These are phyloP conservation scores for Aphelenchoides avenae DNA, from an alignment of 1,140 invertebrate species.

Conservation along the genomic window DNA sequence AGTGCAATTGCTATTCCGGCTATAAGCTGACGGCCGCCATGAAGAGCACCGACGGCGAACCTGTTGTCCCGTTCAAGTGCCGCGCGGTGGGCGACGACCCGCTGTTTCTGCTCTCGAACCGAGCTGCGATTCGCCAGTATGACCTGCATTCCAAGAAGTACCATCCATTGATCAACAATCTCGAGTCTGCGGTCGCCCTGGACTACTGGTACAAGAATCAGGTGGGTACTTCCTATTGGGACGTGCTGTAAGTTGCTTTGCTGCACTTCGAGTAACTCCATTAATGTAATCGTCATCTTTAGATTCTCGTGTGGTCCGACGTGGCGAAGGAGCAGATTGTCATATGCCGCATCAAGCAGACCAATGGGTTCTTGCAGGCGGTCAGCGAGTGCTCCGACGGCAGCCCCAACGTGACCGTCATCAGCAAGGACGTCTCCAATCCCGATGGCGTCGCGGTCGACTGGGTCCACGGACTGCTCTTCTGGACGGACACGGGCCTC, in stretches of 20 bases:
- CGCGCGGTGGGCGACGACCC: conserved; percentile 54
- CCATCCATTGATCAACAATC: conserved; percentile 45
- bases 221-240: conserved; percentile 8
- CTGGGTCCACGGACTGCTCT: conserved; percentile 92
- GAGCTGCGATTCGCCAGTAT: conserved; percentile 51
- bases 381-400: conserved; percentile 30
- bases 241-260: too few species aligned
- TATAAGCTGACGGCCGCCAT: conserved; percentile 75
- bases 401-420: conserved; percentile 71
- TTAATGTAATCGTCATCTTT: conserved; percentile 52
- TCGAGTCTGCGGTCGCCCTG: conserved; percentile 58
- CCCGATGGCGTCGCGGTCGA: conserved; percentile 90
- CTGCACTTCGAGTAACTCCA: too few species aligned
- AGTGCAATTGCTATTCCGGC: conserved; percentile 80
- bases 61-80: conserved; percentile 36
- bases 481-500: conserved; percentile 88
- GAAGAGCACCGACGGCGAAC: conserved; percentile 2
- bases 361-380: too few species aligned
- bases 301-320: conserved; percentile 92
- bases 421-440: conserved; percentile 75
- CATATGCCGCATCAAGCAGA: conserved; percentile 60
- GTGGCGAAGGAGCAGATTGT: conserved; percentile 80
- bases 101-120: conserved; percentile 53
- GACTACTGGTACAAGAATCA: conserved; percentile 53
- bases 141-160: conserved; percentile 52